Conservation (phyloP, 2,797 vertebrate species). For the Eurystomus glaucurus region DNA sequence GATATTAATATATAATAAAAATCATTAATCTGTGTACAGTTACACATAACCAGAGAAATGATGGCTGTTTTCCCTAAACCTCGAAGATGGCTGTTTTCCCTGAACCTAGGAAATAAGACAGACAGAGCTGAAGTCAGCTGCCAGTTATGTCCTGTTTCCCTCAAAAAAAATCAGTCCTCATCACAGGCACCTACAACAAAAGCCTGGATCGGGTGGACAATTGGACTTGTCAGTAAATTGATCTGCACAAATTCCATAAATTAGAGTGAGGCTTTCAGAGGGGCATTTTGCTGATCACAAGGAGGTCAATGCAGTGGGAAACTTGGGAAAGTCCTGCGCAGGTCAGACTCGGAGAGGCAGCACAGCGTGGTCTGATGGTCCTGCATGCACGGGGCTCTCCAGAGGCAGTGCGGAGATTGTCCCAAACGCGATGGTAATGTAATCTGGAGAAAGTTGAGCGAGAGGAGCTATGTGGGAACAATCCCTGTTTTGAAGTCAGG, state of each 20-base stretch:
- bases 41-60: neutral
- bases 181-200: neutral
- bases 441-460: neutral
- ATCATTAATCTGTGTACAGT: neutral
- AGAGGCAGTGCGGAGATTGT: neutral
- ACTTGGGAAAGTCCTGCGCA: neutral
- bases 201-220: neutral
- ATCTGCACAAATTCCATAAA: neutral
- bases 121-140: neutral
- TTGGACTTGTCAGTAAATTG: neutral
- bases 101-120: neutral
- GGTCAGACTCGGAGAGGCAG: neutral
- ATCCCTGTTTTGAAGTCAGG: neutral
- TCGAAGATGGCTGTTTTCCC: neutral
- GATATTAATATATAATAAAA: neutral
- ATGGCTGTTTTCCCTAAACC: neutral
- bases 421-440: neutral
- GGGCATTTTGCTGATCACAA: neutral
- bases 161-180: neutral
- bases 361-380: rapidly evolving
- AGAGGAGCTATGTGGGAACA: neutral
- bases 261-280: neutral
- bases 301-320: neutral
- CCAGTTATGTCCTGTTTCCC: neutral
- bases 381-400: rapidly evolving